Conservation (phyloP, 1,140 invertebrate species). For the Zaprionus ghesquierei region DNA sequence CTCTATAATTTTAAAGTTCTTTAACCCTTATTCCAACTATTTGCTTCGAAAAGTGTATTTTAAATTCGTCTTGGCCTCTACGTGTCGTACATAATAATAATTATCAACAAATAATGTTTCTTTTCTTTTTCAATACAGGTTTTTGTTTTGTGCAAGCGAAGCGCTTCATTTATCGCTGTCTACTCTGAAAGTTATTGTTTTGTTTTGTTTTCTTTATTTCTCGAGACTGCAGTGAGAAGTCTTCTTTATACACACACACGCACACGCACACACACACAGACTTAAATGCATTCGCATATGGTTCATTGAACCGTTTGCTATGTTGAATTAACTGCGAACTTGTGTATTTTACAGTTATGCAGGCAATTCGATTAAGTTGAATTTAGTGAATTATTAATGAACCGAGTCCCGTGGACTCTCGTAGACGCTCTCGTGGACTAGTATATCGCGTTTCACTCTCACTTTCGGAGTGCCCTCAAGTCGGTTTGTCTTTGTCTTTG, state of each 20-base stretch:
- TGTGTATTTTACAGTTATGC: not conserved
- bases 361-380: not conserved
- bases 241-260: not conserved
- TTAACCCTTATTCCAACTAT: not conserved
- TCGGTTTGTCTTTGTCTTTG: constrained; percentile 20
- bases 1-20: not conserved
- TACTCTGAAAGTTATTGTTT: constrained; percentile 11
- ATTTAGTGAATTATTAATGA: not conserved
- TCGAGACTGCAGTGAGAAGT: not conserved
- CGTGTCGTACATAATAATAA: not conserved
- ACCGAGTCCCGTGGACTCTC: not conserved
- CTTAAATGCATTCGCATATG: constrained; percentile 32
- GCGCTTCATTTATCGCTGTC: constrained; percentile 7
- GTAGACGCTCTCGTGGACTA: not conserved
- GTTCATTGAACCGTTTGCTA: constrained; percentile 47
- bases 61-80: not conserved
- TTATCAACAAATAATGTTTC: not conserved
- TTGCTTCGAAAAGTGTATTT: constrained; percentile 9
- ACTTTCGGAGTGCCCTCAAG: constrained; percentile 39
- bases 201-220: constrained; percentile 19
- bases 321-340: not conserved
- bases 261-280: not conserved
- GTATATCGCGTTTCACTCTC: constrained; percentile 23
- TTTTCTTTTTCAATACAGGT: constrained; percentile 4
- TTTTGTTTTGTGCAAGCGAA: constrained; percentile 6